Evolutionary conservation across 1,140 invertebrate species (phyloP), one percentile per base, ranked within the genome.

Genomic region (Babylonia areolata): DNA sequence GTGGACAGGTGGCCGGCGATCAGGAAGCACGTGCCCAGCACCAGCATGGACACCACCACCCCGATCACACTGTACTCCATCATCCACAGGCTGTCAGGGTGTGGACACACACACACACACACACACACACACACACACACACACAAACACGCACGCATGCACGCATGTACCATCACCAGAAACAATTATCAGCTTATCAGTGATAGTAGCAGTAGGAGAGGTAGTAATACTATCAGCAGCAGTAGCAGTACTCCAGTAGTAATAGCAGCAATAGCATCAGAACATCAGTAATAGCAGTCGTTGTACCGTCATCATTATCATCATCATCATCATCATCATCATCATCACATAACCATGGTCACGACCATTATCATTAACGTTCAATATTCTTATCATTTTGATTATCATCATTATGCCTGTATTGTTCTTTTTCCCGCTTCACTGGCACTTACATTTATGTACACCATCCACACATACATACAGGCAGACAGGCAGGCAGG

Each of bases 41-140:
- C 91, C 85, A 93, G 92, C 92, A 93, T 93, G 15, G 90, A 89
- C 35, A 90, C 87, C 3, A 90, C 82, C 0, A 92, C 90, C n/a
- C 92, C 92, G 12, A 90, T 92, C 35, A 93, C 69, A 28, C 89
- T 91, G 84, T 88, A 90, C 75, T 93, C 92, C 80, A 93, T 90
- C 83, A 92, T 92, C 91, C 92, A 92, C 35, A 92, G 75, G 37
- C 92, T 93, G n/a, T n/a, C n/a, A n/a, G n/a, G n/a, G n/a, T n/a
- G n/a, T n/a, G n/a, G n/a, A 87, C n/a, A 87, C 88, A 82, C n/a
- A 85, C 1, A 2, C 46, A 51, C 46, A 51, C 46, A 51, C 1
- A 1, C 20, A 23, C 58, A n/a, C 58, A 64, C 58, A 64, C 2
- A 11, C 12, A 23, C 58, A 64, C 58, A 11, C 58, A 64, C 0